These are phyloP conservation scores for Dynastes grantii DNA, from an alignment of 2,888 invertebrate species.

Conservation along the genomic window DNA sequence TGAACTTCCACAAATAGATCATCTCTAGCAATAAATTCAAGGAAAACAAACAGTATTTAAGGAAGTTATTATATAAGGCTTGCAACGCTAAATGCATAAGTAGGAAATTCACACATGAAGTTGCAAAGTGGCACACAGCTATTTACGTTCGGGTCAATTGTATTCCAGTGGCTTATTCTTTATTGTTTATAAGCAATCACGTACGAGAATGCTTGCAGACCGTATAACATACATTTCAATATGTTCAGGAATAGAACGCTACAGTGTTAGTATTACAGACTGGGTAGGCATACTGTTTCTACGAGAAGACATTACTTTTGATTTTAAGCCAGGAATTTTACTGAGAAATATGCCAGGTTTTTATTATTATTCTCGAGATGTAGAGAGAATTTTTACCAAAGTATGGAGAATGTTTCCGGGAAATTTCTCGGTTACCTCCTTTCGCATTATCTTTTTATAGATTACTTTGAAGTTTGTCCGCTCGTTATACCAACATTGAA, in stretches of 20 bases:
- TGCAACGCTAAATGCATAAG: constrained; percentile 40
- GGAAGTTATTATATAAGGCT: constrained; percentile 44
- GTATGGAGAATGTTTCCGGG: background rate
- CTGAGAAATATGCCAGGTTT: constrained; percentile 27
- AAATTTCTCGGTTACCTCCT: background rate
- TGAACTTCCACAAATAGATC: too few relatives aligned
- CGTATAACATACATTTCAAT: constrained; percentile 54
- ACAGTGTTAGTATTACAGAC: constrained; percentile 52
- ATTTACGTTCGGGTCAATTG: constrained; percentile 51
- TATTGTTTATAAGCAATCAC: constrained; percentile 53
- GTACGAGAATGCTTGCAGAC: constrained; percentile 51
- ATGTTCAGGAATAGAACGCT: constrained; percentile 49
- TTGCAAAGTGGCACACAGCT: constrained; percentile 51
- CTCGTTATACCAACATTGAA: too few relatives aligned
- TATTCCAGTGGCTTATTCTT: constrained; percentile 50
- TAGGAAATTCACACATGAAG: constrained; percentile 39
- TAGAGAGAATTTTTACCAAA: background rate
- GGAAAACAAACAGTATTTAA: constrained; percentile 47
- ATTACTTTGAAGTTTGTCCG: too few relatives aligned
- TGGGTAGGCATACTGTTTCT: constrained; percentile 36
- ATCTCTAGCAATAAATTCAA: constrained; percentile 7
- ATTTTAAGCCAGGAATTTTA: constrained; percentile 52
- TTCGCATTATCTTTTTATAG: too few relatives aligned
- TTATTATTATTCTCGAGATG: constrained; percentile 3
- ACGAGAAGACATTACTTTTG: constrained; percentile 47